These are phyloP conservation scores for Sacculina carcini DNA, from an alignment of 2,888 invertebrate genomes.

Conservation along the genomic window DNA sequence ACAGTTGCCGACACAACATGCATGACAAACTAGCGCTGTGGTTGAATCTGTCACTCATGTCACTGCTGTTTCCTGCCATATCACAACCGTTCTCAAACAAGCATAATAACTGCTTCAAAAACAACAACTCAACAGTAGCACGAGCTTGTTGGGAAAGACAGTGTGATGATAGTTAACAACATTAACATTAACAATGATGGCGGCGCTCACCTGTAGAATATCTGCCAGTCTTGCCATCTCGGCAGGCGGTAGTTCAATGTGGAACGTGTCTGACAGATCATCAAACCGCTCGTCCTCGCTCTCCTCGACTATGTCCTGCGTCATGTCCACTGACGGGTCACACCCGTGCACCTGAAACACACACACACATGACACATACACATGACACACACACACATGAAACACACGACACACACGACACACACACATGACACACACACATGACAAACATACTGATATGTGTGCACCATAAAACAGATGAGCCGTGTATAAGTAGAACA, in stretches of 20 bases:
- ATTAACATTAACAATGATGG: no score
- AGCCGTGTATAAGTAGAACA: conserved; percentile 7
- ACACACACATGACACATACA: conserved; percentile 16
- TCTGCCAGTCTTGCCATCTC: conserved; percentile 80
- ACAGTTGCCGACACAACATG: no score
- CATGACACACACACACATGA: neutral
- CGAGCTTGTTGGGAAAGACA: no score
- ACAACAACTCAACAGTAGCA: no score
- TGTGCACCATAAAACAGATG: conserved; percentile 87
- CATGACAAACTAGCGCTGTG: no score
- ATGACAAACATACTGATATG: neutral
- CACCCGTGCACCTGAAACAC: conserved; percentile 96
- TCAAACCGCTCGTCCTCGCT: conserved; percentile 91
- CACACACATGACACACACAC: no score
- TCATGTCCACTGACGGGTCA: conserved; percentile 92
- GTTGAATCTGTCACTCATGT: no score
- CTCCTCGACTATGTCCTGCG: conserved; percentile 84
- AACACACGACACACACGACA: no score
- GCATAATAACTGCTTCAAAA: neutral
- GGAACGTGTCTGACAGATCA: conserved; percentile 80
- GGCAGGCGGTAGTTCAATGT: conserved; percentile 80
- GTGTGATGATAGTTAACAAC: no score
- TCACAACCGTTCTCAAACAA: neutral
- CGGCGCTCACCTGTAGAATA: conserved; percentile 55
- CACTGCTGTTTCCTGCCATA: no score